Base-by-base conservation (phyloP, 2,113 vertebrate genomes). In the Malaclemys terrapin region DNA sequence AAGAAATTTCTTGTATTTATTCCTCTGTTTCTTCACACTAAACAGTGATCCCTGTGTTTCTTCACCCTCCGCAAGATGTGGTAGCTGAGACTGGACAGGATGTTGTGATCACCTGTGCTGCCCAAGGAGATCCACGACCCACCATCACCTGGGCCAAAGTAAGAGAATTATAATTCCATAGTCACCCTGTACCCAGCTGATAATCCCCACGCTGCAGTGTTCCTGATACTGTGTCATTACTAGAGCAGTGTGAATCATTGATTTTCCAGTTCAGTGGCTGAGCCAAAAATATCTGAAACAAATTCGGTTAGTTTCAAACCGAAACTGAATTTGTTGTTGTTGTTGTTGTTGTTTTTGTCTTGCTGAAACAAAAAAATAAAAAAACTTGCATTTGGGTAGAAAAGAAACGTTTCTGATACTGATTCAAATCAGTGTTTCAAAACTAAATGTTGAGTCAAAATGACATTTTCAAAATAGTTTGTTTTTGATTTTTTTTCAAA, bases 101-200 rank as follows among this genome's bases (percentile, higher is more conserved):
- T 0, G 89, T 98, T 2, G 29, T 95, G 16, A 97, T 98, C 1
- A 80, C 85, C 57, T 98, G 98, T 1, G 0, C 92, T 8, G 98
- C 97, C 78, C 98, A 97, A 72, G 98, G 98, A 10, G 97, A 98
- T 45, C 98, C 98, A 2, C 96, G 62, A 3, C 98, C 98, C 86
- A 98, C 96, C 88, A 97, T 98, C 4, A 98, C 96, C 62, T 98
- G 98, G 98, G 96, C 96, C 82, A 98, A 98, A 91, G 98, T 98
- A 84, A 5, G 95, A 75, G 56, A 2, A 1, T 1, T 24, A 1
- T 5, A 4, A 1, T 38, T 14, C 0, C 0, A 0, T 29, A 0
- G 29, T 2, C 16, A 65, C 62, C 62, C 62, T 35, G 31, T n/a
- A 17, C 62, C 14, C 16, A 35, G 31, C 35, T 17, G 9, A 38